These are phyloP conservation scores for Baryphthengus martii DNA, from an alignment of 2,113 vertebrate species.

Conservation along the genomic window DNA sequence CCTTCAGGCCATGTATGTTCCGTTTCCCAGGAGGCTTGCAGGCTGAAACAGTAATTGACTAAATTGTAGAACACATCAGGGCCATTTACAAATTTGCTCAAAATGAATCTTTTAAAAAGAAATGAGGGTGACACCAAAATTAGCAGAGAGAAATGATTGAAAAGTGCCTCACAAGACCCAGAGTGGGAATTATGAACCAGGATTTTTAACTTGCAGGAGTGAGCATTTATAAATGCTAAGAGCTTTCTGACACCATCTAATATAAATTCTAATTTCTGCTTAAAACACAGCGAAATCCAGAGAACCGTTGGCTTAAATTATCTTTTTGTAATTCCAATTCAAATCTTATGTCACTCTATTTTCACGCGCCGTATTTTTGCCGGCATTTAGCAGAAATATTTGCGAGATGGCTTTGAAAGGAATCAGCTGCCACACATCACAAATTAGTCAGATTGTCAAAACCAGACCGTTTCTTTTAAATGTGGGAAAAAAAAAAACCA, in stretches of 20 bases:
- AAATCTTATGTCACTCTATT: neutral
- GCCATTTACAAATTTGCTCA: slow-evolving; percentile 96
- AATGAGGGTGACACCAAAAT: slow-evolving; percentile 90
- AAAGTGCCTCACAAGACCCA: slow-evolving; percentile 84
- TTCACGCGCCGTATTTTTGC: neutral
- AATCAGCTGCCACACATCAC: neutral
- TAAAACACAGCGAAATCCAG: slow-evolving; percentile 66
- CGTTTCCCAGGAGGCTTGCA: slow-evolving; percentile 99
- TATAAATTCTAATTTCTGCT: slow-evolving; percentile 77
- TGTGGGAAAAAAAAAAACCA: neutral
- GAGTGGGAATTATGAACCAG: slow-evolving; percentile 86
- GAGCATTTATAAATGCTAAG: slow-evolving; percentile 83
- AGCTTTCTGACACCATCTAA: slow-evolving; percentile 70
- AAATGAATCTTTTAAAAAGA: slow-evolving; percentile 94
- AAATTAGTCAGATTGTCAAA: neutral
- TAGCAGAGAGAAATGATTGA: slow-evolving; percentile 88
- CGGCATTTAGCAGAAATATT: neutral
- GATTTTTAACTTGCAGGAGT: slow-evolving; percentile 85
- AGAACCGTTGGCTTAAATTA: slow-evolving; percentile 45
- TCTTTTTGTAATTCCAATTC: slow-evolving; percentile 58
- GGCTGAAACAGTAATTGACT: slow-evolving; percentile 99
- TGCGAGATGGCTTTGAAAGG: neutral
- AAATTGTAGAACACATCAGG: slow-evolving; percentile 97
- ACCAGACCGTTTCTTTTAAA: neutral
- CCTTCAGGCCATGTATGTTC: slow-evolving; percentile 99